Percentiles rank a stretch among this genome's conserved stretches.
Conservation (phyloP, 2,888 invertebrate species). For the Plagodis dolabraria region DNA sequence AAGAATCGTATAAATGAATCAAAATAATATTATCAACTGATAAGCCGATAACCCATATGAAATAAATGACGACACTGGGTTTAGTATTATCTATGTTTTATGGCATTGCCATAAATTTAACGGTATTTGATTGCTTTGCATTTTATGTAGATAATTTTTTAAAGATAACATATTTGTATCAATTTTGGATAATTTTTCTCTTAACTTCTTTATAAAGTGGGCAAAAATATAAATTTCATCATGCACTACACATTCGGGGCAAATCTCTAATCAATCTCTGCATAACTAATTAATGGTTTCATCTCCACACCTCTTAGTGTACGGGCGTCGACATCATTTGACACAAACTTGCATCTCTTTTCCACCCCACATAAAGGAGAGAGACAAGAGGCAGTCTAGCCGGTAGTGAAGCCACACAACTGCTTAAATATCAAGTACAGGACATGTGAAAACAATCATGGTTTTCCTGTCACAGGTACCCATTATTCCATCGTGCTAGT, state of each 20-base stretch:
- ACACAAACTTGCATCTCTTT: slow-evolving; percentile 19
- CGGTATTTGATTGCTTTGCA: no score
- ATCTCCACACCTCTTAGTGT: slow-evolving; percentile 9
- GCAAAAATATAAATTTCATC: no score
- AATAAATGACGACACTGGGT: slow-evolving; percentile 5
- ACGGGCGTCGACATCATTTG: slow-evolving; percentile 19
- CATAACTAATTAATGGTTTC: slow-evolving; percentile 20
- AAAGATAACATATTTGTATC: not conserved
- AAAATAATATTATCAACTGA: slow-evolving; percentile 15
- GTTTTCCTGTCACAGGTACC: slow-evolving; percentile 15
- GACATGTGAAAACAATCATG: slow-evolving; percentile 17
- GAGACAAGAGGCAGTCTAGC: slow-evolving; percentile 22
- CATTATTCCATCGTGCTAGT: not conserved
- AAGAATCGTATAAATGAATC: slow-evolving; percentile 21
- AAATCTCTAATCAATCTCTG: slow-evolving; percentile 6
- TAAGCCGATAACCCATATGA: slow-evolving; percentile 23
- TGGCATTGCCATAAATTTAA: not conserved
- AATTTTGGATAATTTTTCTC: not conserved
- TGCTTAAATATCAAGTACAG: slow-evolving; percentile 17
- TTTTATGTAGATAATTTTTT: not conserved
- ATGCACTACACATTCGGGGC: not conserved
- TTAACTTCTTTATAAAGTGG: not conserved
- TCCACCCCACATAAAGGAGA: slow-evolving; percentile 7
- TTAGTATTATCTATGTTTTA: slow-evolving; percentile 7
- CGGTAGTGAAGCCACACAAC: slow-evolving; percentile 26